Percentiles rank a stretch among this genome's conserved stretches.
Conservation (phyloP, 1,140 invertebrate species). For the Drosophila paulistorum region DNA sequence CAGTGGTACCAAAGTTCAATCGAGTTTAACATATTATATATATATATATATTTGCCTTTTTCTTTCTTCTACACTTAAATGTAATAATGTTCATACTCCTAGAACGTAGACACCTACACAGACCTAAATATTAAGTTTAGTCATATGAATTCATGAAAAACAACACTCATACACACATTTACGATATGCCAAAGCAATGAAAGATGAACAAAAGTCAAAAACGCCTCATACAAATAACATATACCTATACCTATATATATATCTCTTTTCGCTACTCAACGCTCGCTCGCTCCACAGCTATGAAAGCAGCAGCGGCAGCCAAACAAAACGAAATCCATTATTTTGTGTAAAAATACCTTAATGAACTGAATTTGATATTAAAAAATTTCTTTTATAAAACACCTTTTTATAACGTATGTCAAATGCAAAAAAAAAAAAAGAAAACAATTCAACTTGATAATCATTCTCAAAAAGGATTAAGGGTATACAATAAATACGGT, state of each 20-base stretch:
- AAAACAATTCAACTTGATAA: neutral
- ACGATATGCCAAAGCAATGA: slow-evolving; percentile 47
- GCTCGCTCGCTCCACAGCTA: slow-evolving; percentile 13
- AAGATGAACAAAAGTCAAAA: slow-evolving; percentile 41
- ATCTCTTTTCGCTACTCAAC: slow-evolving; percentile 43
- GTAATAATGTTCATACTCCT: slow-evolving; percentile 46
- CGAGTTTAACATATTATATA: slow-evolving; percentile 42
- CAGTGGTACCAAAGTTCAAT: slow-evolving; percentile 71
- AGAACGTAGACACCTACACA: slow-evolving; percentile 21
- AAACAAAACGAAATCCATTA: slow-evolving; percentile 39
- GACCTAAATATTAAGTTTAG: slow-evolving; percentile 26
- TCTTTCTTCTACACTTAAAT: slow-evolving; percentile 35
- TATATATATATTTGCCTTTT: slow-evolving; percentile 27
- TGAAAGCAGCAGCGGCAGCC: slow-evolving; percentile 8
- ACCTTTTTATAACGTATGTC: slow-evolving; percentile 35
- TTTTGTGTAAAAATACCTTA: slow-evolving; percentile 32
- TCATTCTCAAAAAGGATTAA: slow-evolving; percentile 20
- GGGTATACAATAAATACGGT: slow-evolving; percentile 45
- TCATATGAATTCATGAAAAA: slow-evolving; percentile 9
- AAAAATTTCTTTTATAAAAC: slow-evolving; percentile 39
- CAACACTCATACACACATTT: neutral
- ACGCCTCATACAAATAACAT: slow-evolving; percentile 43
- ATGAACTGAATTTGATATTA: slow-evolving; percentile 67
- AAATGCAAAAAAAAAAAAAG: slow-evolving; percentile 32
- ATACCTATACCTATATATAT: slow-evolving; percentile 16